A percentile compares a stretch with the other conserved stretches of the same genome.
phyloP scores from a whole-genome alignment of 2,888 invertebrate genomes.

The Listrodromus nycthemerus region DNA sequence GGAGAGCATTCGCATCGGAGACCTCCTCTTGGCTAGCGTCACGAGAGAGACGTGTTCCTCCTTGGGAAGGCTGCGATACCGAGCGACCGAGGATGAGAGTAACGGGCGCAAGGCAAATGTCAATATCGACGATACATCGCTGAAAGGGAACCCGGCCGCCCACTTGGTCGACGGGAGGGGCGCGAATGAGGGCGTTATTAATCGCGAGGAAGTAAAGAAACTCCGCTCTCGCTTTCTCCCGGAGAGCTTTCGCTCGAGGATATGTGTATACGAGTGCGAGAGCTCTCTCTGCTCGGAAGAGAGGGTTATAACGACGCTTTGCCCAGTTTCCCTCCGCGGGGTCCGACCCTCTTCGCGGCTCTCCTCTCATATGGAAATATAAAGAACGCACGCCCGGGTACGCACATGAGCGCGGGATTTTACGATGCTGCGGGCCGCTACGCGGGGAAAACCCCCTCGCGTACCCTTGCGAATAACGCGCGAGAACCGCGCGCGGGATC shows the following conservation, averaged over 20 bases:
- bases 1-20: slow-evolving; percentile 30
- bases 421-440: slow-evolving; percentile 48
- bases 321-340: slow-evolving; percentile 17
- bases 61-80: slow-evolving; percentile 19
- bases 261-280: slow-evolving; percentile 31
- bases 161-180: slow-evolving; percentile 71
- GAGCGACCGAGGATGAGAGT: slow-evolving; percentile 35
- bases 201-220: slow-evolving; percentile 77
- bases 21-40: slow-evolving; percentile 22
- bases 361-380: slow-evolving; percentile 59
- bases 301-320: slow-evolving; percentile 1
- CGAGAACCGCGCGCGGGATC: slow-evolving; percentile 6
- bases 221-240: slow-evolving; percentile 66
- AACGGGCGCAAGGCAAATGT: slow-evolving; percentile 81
- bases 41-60: slow-evolving; percentile 47
- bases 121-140: slow-evolving; percentile 80
- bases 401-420: slow-evolving; percentile 51
- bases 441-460: slow-evolving; percentile 10
- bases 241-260: not conserved
- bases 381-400: slow-evolving; percentile 51
- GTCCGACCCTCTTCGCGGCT: slow-evolving; percentile 8
- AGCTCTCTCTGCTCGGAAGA: not conserved
- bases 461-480: slow-evolving; percentile 38
- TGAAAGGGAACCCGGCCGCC: slow-evolving; percentile 52
- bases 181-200: slow-evolving; percentile 84